A percentile compares a stretch with the other conserved stretches of the same genome.
phyloP scores from a whole-genome alignment of 2,888 invertebrate species.

The Thumatha senex region DNA sequence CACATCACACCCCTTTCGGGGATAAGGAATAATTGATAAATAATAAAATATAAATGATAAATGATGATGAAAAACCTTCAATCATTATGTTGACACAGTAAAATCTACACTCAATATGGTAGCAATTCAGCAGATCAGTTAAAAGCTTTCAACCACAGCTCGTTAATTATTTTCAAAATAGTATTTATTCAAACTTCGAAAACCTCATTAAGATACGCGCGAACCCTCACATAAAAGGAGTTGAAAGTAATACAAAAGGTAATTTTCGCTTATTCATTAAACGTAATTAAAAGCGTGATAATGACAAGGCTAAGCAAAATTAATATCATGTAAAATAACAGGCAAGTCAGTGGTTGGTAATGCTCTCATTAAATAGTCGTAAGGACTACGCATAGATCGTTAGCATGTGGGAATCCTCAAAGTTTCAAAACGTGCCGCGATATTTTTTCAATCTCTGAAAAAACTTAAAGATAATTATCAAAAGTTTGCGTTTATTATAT shows the following conservation, averaged over 20 bases:
- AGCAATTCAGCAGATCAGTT: slow-evolving; percentile 17
- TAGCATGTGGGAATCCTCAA: slow-evolving; percentile 17
- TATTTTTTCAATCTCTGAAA: slow-evolving; percentile 12
- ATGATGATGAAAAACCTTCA: slow-evolving; percentile 9
- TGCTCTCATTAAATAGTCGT: slow-evolving; percentile 28
- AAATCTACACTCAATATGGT: not conserved
- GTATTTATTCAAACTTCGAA: slow-evolving; percentile 75
- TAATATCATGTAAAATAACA: slow-evolving; percentile 60
- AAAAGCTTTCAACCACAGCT: slow-evolving; percentile 31
- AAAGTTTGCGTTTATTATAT: no score
- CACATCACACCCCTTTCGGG: no score
- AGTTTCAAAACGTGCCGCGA: slow-evolving; percentile 10
- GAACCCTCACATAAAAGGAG: slow-evolving; percentile 67
- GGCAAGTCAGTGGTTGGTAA: slow-evolving; percentile 41
- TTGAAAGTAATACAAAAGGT: slow-evolving; percentile 74
- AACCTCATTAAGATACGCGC: slow-evolving; percentile 78
- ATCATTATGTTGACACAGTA: slow-evolving; percentile 2
- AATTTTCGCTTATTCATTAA: slow-evolving; percentile 82
- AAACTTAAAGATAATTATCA: no score
- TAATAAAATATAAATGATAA: not conserved
- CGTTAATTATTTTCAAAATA: slow-evolving; percentile 77
- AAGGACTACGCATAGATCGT: slow-evolving; percentile 20
- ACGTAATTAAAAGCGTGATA: slow-evolving; percentile 75
- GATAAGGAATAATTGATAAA: no score
- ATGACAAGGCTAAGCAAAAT: slow-evolving; percentile 61